These are phyloP conservation scores for Grammomys surdaster DNA, from an alignment of 2,113 vertebrate genomes.

Conservation along the genomic window DNA sequence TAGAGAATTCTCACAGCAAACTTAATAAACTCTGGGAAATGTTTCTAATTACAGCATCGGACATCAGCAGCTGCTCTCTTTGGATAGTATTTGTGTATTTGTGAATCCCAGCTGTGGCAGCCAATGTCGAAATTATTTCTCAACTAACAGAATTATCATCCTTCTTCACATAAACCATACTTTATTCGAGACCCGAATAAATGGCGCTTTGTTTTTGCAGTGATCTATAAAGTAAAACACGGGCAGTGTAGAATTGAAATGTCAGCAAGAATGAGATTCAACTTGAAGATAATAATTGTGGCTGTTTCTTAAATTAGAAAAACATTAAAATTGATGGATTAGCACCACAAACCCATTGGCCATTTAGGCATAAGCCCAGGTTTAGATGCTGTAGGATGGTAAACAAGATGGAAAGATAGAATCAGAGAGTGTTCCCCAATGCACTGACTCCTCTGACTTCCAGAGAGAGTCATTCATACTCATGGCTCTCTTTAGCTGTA, in stretches of 20 bases:
- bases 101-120: constrained; percentile 29
- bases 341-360: background rate
- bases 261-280: constrained; percentile 11
- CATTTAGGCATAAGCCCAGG: background rate
- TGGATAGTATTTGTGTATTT: background rate
- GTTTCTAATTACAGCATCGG: constrained; percentile 30
- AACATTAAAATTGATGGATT: background rate
- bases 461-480: background rate
- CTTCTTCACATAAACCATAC: background rate
- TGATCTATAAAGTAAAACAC: background rate
- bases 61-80: constrained; percentile 25
- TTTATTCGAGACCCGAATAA: background rate
- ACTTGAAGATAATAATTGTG: background rate
- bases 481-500: background rate
- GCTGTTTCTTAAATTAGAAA: constrained; percentile 22
- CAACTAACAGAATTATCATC: background rate
- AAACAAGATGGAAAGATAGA: background rate
- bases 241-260: background rate
- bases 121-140: constrained; percentile 25
- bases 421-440: background rate
- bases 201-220: background rate
- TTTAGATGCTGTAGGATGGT: background rate
- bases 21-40: constrained; percentile 69
- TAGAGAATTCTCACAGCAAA: constrained; percentile 60
- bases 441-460: background rate